Conservation (phyloP, 2,797 vertebrate species). For the Aythya fuligula region DNA sequence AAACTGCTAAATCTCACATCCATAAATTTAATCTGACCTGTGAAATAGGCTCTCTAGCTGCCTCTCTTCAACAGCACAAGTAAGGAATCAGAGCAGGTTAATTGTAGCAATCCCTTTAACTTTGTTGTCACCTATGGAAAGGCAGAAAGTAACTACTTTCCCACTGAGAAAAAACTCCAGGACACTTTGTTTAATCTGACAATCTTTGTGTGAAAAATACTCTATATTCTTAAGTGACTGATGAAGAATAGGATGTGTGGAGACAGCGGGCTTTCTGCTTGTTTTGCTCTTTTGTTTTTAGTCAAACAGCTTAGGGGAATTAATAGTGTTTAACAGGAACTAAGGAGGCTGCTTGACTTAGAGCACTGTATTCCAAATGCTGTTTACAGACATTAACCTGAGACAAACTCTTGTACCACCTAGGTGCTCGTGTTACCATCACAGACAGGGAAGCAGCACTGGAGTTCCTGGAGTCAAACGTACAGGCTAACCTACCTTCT, state of each 20-base stretch:
- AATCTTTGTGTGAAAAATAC: not conserved
- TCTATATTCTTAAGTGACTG: not conserved
- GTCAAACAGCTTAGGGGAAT: not conserved
- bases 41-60: not conserved
- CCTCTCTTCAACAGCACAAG: not conserved
- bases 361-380: not conserved
- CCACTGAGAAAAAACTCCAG: not conserved
- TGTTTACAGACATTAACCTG: not conserved
- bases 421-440: slow-evolving; percentile 91
- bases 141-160: not conserved
- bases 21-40: not conserved
- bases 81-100: not conserved
- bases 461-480: slow-evolving; percentile 88
- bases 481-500: slow-evolving; percentile 86
- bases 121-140: not conserved
- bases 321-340: not conserved
- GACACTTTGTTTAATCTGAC: not conserved
- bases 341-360: not conserved
- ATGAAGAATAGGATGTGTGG: not conserved
- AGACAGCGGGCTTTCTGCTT: not conserved
- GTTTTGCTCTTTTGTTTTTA: slow-evolving; percentile 18
- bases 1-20: not conserved
- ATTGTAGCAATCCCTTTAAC: not conserved
- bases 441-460: slow-evolving; percentile 90
- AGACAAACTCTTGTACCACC: not conserved